A percentile compares a stretch with the other conserved stretches of the same genome.
phyloP scores from a whole-genome alignment of 2,113 vertebrate species.

The Clupea harengus region DNA sequence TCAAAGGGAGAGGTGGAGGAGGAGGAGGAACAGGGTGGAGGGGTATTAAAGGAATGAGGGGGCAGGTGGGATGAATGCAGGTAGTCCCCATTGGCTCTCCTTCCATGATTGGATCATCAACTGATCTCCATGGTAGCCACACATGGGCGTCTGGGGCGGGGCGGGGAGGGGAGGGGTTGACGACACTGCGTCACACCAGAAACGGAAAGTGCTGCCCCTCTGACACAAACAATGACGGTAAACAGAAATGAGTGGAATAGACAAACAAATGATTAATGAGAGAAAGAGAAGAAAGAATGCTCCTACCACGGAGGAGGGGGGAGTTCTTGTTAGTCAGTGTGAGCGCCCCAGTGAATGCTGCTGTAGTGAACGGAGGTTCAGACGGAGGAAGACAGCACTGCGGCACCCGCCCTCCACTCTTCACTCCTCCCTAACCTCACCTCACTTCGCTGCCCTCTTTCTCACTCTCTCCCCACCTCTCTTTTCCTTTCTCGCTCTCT shows the following conservation, averaged over 20 bases:
- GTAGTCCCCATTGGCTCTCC: slow-evolving; percentile 69
- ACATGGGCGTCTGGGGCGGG: background rate
- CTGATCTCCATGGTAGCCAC: slow-evolving; percentile 69
- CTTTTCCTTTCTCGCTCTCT: background rate
- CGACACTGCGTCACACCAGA: background rate
- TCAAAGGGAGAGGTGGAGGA: slow-evolving; percentile 74
- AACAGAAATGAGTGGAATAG: background rate
- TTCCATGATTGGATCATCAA: slow-evolving; percentile 78
- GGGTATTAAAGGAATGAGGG: slow-evolving; percentile 21
- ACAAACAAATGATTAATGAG: background rate
- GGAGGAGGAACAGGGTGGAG: slow-evolving; percentile 73
- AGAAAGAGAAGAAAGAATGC: background rate
- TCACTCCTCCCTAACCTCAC: background rate
- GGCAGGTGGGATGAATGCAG: slow-evolving; percentile 41
- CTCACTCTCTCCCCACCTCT: background rate
- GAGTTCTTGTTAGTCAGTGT: background rate
- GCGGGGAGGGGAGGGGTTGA: background rate
- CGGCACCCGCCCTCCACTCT: background rate
- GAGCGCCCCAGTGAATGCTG: background rate
- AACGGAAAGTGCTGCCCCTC: background rate
- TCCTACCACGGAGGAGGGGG: background rate
- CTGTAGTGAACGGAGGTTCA: background rate
- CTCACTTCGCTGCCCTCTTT: background rate
- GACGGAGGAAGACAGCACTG: background rate
- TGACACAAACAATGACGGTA: background rate